These are phyloP conservation scores for Cirrhinus mrigala DNA, from an alignment of 2,797 vertebrate species.

Conservation along the genomic window DNA sequence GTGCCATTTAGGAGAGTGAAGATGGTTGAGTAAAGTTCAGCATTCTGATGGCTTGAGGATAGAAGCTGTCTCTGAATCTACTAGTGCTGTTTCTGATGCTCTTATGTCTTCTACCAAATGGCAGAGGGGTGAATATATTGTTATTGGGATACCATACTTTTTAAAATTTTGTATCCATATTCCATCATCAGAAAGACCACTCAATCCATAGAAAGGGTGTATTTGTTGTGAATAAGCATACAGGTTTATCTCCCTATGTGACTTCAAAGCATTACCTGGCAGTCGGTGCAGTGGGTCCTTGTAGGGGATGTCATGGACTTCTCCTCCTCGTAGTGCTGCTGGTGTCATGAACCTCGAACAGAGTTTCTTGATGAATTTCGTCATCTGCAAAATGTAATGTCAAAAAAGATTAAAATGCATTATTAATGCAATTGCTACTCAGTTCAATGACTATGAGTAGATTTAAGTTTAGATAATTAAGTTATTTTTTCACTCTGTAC, in stretches of 20 bases:
- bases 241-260: slow-evolving; percentile 19
- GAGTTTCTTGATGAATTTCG: slow-evolving; percentile 43
- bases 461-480: slow-evolving; percentile 26
- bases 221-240: slow-evolving; percentile 35
- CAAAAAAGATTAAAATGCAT: slow-evolving; percentile 42
- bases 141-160: slow-evolving; percentile 32
- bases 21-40: neutral
- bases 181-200: slow-evolving; percentile 23
- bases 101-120: slow-evolving; percentile 31
- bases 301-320: slow-evolving; percentile 42
- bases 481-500: slow-evolving; percentile 24
- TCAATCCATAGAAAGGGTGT: slow-evolving; percentile 28
- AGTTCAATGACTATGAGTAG: slow-evolving; percentile 31
- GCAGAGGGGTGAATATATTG: slow-evolving; percentile 32
- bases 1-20: slow-evolving; percentile 1
- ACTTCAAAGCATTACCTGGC: slow-evolving; percentile 43
- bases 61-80: slow-evolving; percentile 21
- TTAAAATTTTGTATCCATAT: slow-evolving; percentile 13
- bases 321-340: slow-evolving; percentile 32
- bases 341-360: slow-evolving; percentile 44
- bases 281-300: slow-evolving; percentile 35
- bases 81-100: slow-evolving; percentile 7
- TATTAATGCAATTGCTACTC: slow-evolving; percentile 32
- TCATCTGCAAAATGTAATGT: slow-evolving; percentile 41
- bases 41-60: neutral